Base-by-base conservation (phyloP, 2,888 invertebrate genomes). In the Eilema griseolum region DNA sequence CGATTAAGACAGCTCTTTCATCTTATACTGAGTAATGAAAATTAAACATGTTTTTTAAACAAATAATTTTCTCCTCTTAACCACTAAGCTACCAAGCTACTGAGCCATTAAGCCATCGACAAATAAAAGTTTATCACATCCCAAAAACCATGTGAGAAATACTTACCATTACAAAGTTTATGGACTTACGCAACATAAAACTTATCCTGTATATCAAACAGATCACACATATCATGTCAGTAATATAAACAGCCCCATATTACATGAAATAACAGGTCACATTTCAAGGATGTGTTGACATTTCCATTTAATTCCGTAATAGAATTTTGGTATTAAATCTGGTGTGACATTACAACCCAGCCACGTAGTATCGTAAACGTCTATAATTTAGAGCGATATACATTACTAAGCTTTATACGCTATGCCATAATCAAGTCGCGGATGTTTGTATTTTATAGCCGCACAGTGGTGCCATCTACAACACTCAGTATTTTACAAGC, bases 401-500 rank as follows among this genome's bases (percentile, higher is more conserved):
- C 74, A 74, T 76, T 74, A 74, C 74, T 68, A 67, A 72, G 71
- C 59, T 73, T 62, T 62, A 71, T 33, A 33, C 28, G 28, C 28
- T 33, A 33, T 8, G 71, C 63, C 65, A 67, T 74, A 73, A 71
- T 64, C 46, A 67, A 75, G 57, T 71, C 56, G 61, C 57, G 41
- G 66, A 78, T 79, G 85, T 83, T 83, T 86, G 88, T 83, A 83
- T 85, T 67, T 67, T 46, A 57, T 31, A 23, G 33, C 16, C 24
- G 85, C 84, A 83, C 70, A 28, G 28, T 66, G 28, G 65, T 46
- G 65, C 60, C 73, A 73, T 73, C 70, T 66, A 63, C 71, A 65
- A 60, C 61, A 73, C 70, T n/a, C 52, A 82, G 76, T 81, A 85
- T 78, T 92, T 93, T 92, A 91, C 88, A 91, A 90, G 80, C 86